Percentiles rank a stretch among this genome's conserved stretches.
phyloP scores from a whole-genome alignment of 2,888 invertebrate genomes.

The Philonicus albiceps region DNA sequence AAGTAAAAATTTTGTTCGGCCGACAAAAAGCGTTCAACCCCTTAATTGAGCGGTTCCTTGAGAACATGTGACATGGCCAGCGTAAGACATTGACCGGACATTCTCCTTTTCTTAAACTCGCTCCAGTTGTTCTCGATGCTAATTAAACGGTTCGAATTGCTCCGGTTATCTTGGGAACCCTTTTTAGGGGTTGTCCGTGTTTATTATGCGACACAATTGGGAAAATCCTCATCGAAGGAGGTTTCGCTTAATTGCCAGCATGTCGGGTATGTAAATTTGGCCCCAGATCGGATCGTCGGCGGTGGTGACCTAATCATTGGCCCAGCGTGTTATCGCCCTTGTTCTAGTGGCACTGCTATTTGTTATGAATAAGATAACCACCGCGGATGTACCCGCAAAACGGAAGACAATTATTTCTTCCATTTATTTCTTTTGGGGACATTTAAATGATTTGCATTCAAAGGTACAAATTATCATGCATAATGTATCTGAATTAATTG shows the following conservation, averaged over 20 bases:
- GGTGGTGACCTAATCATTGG: slow-evolving; percentile 21
- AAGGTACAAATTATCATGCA: neutral
- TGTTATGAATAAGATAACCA: slow-evolving; percentile 18
- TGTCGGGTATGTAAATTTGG: slow-evolving; percentile 46
- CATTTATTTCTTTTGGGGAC: neutral
- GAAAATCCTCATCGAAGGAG: neutral
- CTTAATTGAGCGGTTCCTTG: slow-evolving; percentile 37
- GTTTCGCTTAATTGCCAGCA: slow-evolving; percentile 44
- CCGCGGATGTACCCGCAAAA: neutral
- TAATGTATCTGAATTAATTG: neutral
- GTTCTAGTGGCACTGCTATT: slow-evolving; percentile 30
- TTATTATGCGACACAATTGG: slow-evolving; percentile 30
- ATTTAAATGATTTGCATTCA: neutral
- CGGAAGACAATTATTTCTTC: neutral
- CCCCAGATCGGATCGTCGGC: neutral
- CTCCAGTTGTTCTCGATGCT: slow-evolving; percentile 45
- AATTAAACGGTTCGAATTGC: slow-evolving; percentile 44
- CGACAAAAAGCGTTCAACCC: slow-evolving; percentile 24
- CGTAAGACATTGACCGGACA: neutral
- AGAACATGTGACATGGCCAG: neutral
- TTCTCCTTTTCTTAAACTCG: slow-evolving; percentile 31
- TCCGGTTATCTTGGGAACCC: slow-evolving; percentile 32
- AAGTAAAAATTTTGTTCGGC: neutral
- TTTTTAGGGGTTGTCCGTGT: slow-evolving; percentile 41
- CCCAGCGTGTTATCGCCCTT: slow-evolving; percentile 42